phyloP scores from a whole-genome alignment of 2,113 vertebrate genomes.

The Pogonocichla stellata region DNA sequence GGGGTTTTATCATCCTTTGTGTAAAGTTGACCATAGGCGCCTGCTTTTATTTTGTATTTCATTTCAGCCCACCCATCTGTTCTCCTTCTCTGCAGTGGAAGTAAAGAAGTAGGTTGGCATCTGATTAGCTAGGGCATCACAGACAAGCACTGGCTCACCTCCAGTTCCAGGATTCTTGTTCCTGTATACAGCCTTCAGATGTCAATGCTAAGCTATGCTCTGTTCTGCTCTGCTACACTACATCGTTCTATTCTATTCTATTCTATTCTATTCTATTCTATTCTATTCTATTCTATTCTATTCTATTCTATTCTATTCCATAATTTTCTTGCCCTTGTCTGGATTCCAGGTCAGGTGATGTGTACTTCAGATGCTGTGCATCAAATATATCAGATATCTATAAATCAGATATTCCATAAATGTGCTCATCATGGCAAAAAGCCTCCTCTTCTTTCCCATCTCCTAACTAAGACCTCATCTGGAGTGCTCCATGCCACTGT shows the following conservation, averaged over 20 bases:
- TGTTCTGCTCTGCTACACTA: neutral
- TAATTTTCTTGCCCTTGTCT: neutral
- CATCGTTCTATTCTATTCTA: neutral
- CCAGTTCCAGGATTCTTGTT: neutral
- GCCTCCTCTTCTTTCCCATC: neutral
- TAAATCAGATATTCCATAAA: neutral
- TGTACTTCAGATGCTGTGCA: neutral
- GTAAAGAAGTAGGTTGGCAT: neutral
- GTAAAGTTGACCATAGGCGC: neutral
- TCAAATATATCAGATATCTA: neutral
- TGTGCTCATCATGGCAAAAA: neutral
- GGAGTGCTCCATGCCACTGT: neutral
- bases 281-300: neutral
- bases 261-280: neutral
- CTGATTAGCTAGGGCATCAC: neutral
- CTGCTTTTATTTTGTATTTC: conserved; percentile 4
- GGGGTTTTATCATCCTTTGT: neutral
- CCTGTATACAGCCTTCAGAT: neutral
- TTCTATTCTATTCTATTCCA: neutral
- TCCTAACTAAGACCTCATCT: neutral
- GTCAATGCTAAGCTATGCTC: neutral
- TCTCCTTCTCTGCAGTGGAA: neutral
- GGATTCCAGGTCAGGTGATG: neutral
- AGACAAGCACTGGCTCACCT: neutral
- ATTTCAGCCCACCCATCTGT: conserved; percentile 12